phyloP scores from a whole-genome alignment of 2,113 vertebrate species.

The Lanius collurio region DNA sequence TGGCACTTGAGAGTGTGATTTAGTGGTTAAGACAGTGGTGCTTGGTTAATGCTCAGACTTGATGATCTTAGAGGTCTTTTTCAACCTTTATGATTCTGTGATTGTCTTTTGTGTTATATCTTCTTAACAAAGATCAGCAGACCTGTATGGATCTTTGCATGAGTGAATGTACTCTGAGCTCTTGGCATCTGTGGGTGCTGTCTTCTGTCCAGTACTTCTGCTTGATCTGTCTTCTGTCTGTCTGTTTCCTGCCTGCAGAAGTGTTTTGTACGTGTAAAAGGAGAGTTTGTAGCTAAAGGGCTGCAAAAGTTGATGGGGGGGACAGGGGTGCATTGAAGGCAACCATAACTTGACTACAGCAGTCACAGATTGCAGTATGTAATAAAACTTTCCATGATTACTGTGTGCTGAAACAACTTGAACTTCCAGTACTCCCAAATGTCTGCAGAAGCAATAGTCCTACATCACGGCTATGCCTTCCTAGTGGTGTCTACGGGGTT shows the following conservation, averaged over 20 bases:
- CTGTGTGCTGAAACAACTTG: background rate
- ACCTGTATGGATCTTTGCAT: accelerated
- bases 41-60: background rate
- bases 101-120: background rate
- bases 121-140: background rate
- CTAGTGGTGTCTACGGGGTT: background rate
- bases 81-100: background rate
- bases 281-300: background rate
- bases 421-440: background rate
- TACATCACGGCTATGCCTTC: background rate
- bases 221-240: background rate
- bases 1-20: background rate
- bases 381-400: background rate
- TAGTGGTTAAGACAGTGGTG: background rate
- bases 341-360: background rate
- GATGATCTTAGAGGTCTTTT: background rate
- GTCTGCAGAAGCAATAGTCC: background rate
- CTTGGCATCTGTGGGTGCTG: background rate
- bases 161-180: background rate
- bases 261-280: background rate
- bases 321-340: background rate
- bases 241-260: background rate
- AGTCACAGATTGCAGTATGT: background rate
- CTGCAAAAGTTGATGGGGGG: background rate
- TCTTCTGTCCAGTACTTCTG: background rate